These are phyloP conservation scores for Lemur catta DNA, from an alignment of 2,797 vertebrate genomes.

Conservation along the genomic window DNA sequence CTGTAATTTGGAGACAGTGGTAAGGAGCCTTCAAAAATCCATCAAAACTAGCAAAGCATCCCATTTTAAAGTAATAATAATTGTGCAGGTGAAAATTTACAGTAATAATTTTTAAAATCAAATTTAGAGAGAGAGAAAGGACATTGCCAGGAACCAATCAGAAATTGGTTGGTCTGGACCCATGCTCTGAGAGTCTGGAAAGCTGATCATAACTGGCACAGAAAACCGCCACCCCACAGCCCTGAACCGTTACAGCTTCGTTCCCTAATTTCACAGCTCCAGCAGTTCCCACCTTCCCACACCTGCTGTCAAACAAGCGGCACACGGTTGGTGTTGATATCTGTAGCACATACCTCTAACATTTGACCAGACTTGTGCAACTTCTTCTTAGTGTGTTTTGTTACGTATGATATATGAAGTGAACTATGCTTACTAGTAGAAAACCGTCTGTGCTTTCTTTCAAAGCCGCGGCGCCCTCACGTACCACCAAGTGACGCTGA, in stretches of 20 bases:
- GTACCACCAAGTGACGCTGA: background rate
- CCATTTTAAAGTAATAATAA: background rate
- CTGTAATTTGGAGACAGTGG: background rate
- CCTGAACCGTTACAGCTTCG: background rate
- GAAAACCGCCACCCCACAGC: background rate
- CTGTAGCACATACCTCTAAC: background rate
- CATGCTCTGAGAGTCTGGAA: background rate
- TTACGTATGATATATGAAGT: background rate
- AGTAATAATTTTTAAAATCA: background rate
- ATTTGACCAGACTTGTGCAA: background rate
- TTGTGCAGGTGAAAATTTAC: background rate
- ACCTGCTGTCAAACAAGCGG: background rate
- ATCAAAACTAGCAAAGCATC: background rate
- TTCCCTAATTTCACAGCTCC: background rate
- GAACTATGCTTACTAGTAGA: background rate
- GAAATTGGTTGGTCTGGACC: background rate
- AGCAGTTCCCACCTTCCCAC: background rate
- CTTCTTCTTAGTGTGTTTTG: no score
- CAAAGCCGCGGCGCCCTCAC: background rate
- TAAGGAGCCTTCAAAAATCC: background rate
- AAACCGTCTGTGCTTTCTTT: background rate
- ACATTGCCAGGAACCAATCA: background rate
- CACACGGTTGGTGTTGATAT: no score
- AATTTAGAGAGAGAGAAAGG: background rate
- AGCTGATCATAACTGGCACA: background rate